Conservation (phyloP, 1,140 invertebrate genomes). For the Hesperophylax magnus region DNA sequence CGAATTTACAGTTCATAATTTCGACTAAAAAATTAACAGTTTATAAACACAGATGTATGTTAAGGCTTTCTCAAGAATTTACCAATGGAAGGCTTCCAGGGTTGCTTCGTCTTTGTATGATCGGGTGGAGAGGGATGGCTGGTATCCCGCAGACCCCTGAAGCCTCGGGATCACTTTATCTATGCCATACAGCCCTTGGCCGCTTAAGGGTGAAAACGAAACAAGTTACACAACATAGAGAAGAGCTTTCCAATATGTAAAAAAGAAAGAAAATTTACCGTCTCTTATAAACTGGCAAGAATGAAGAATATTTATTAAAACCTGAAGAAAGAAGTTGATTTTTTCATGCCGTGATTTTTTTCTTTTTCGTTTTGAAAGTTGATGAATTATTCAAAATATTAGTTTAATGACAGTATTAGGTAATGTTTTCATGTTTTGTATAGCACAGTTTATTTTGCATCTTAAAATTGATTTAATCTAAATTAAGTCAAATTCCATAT, state of each 20-base stretch:
- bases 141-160: slow-evolving; percentile 40
- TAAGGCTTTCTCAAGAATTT: slow-evolving; percentile 1
- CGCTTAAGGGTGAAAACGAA: slow-evolving; percentile 34
- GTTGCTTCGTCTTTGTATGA: slow-evolving; percentile 29
- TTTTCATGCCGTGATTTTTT: too few species aligned
- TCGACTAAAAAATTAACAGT: slow-evolving; percentile 9
- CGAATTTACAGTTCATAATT: background rate
- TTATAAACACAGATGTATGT: background rate
- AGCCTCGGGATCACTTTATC: slow-evolving; percentile 50
- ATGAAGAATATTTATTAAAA: background rate
- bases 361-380: too few species aligned
- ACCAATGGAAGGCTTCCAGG: background rate
- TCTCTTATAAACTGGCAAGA: background rate
- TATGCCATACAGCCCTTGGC: slow-evolving; percentile 36
- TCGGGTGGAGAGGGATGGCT: slow-evolving; percentile 41
- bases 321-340: too few species aligned
- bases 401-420: too few species aligned
- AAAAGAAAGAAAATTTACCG: background rate
- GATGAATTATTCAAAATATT: too few species aligned
- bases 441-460: too few species aligned
- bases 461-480: too few species aligned
- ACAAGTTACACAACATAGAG: slow-evolving; percentile 36
- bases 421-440: too few species aligned
- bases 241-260: slow-evolving; percentile 3
- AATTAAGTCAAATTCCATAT: too few species aligned